Evolutionary conservation across 2,888 invertebrate species (phyloP), one percentile per base, ranked within the genome.

Genomic region (Drosophila parthenogenetica): DNA sequence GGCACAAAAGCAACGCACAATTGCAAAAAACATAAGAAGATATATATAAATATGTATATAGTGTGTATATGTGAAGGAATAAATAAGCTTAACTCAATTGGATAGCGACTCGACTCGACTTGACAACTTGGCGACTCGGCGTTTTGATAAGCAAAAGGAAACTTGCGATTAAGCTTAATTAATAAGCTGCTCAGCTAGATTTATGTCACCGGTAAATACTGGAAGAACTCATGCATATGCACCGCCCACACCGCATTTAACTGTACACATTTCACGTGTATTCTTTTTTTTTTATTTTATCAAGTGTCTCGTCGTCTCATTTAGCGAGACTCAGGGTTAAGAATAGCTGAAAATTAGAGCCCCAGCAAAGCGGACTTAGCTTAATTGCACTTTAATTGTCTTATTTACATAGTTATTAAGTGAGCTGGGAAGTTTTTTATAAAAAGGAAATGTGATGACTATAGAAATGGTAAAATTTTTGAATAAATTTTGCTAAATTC

Each of bases 101-200:
- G 63, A 60, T 35, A 50, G 84, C 57, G 63, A 70, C 70, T 29
- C 29, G 29, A 29, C 29, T 29, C 29, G 29, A 29, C 29, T 29
- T n/a, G n/a, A n/a, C 29, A 8, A 29, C 29, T 29, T 8, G 29
- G 1, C 42, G 69, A 61, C 49, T 58, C 64, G 72, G 63, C 59
- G 61, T 55, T 60, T 64, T 67, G 76, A 73, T 70, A 57, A 49
- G 74, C 68, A 78, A 73, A 75, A 82, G 89, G 89, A 87, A 87
- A 74, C 79, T 71, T 79, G 40, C 74, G 77, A 79, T 87, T 89
- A 85, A 79, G 78, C 79, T 89, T 87, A 87, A 87, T 87, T 87
- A 87, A 85, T 82, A 78, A 74, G 77, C 55, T 74, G 51, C 69
- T 42, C 68, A 69, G 67, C 70, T 66, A 60, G 60, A 81, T 67